These are phyloP conservation scores for Leptinotarsa rubiginosa DNA, from an alignment of 2,888 invertebrate genomes.

Conservation along the genomic window DNA sequence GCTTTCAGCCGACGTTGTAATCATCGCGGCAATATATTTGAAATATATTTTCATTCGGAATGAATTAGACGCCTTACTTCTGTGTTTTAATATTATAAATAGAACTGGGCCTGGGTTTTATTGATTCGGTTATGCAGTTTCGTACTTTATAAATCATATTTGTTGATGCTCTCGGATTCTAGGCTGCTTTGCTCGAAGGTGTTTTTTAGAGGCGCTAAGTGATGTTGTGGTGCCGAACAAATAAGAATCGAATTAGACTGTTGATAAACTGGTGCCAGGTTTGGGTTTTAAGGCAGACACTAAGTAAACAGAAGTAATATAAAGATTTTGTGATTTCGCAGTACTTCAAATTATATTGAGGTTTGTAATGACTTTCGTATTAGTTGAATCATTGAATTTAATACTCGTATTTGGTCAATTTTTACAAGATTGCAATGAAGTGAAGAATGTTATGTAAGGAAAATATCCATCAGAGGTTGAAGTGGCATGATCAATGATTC, in stretches of 20 bases:
- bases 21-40: conserved; percentile 48
- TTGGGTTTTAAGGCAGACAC: background rate
- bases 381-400: too few relatives aligned
- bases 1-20: conserved; percentile 51
- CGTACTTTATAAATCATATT: background rate
- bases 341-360: too few relatives aligned
- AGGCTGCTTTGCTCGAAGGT: background rate
- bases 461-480: too few relatives aligned
- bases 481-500: too few relatives aligned
- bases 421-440: too few relatives aligned
- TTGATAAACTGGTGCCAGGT: background rate
- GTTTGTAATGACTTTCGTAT: too few relatives aligned
- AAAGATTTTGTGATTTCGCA: too few relatives aligned
- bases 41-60: conserved; percentile 47
- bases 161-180: background rate
- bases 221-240: background rate
- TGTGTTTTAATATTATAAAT: conserved; percentile 47
- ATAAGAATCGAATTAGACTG: background rate
- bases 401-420: too few relatives aligned
- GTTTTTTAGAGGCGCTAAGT: background rate
- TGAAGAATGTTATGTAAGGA: too few relatives aligned
- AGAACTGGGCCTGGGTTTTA: conserved; percentile 40
- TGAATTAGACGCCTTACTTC: conserved; percentile 40
- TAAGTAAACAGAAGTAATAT: too few relatives aligned
- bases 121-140: conserved; percentile 22